Conservation (phyloP, 30 jellyfish, hydroid and myxozoan genomes). For the Aurelia sp. region DNA sequence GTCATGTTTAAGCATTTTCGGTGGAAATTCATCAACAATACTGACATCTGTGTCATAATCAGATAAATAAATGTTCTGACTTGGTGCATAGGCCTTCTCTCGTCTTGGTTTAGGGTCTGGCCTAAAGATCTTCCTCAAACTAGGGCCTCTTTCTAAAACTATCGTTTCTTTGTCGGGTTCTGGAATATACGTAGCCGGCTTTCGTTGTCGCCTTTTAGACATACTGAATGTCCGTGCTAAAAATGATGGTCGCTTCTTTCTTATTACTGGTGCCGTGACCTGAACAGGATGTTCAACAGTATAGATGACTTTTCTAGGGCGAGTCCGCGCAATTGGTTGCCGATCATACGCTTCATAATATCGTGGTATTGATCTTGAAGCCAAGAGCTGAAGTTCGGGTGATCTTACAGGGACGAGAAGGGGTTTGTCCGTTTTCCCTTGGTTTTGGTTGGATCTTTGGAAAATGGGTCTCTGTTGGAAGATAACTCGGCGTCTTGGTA, state of each 20-base stretch:
- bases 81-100: constrained; percentile 7
- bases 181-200: background rate
- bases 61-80: constrained; percentile 7
- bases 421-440: too few species aligned
- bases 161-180: background rate
- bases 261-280: background rate
- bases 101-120: background rate
- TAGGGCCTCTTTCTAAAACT: background rate
- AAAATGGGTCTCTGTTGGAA: background rate
- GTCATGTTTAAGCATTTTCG: constrained; percentile 18
- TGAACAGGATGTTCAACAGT: background rate
- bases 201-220: constrained; percentile 17
- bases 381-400: background rate
- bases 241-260: background rate
- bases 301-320: background rate
- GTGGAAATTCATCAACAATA: constrained; percentile 10
- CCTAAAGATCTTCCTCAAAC: background rate
- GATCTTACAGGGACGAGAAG: background rate
- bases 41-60: constrained; percentile 28
- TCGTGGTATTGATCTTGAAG: background rate
- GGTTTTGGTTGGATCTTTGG: too few species aligned
- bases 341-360: background rate
- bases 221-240: constrained; percentile 8
- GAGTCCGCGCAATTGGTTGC: background rate
- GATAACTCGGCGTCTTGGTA: background rate